Evolutionary conservation across 2,113 vertebrate genomes (phyloP), one percentile per base, ranked within the genome.

Genomic region (Pteronura brasiliensis): DNA sequence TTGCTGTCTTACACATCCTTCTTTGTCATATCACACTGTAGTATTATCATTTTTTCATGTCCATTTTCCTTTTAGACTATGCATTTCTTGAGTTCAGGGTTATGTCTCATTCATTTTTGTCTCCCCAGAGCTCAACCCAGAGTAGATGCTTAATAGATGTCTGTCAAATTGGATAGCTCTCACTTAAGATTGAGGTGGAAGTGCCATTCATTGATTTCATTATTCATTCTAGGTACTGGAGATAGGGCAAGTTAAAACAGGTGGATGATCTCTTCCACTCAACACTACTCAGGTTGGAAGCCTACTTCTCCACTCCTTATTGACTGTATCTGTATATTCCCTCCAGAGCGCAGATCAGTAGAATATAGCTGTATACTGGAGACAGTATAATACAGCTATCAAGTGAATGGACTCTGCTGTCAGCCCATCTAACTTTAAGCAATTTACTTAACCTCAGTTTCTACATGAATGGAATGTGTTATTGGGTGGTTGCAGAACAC

Each of bases 61-160:
- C 71, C 27, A 14, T 77, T 96, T 92, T 81, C 55, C 6, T 87
- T n/a, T 81, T 71, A 81, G 31, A 96, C 47, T 49, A 23, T 49
- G 31, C 76, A 36, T 27, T 61, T 69, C 63, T 77, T 86, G 21
- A 89, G 21, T 49, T 88, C 59, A 72, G 21, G 2, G 17, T 81
- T 15, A 55, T 47, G 7, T n/a, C n/a, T 84, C 63, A 57, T 4
- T 84, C 57, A 44, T 77, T 88, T 79, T 90, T 59, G 20, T 74
- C 44, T 39, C 69, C 47, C 52, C 42, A 74, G 42, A 74, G 29
- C 23, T 81, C 81, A 93, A 6, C 14, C 67, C 52, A 69, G 29
- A 34, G 39, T n/a, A 84, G 63, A 91, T 23, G 7, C 20, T 85
- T 55, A 61, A 44, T 4, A 59, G 81, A 20, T 42, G 1, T 42